Evolutionary conservation across 2,888 invertebrate species (phyloP).

Genomic region (Diploptera punctata): DNA sequence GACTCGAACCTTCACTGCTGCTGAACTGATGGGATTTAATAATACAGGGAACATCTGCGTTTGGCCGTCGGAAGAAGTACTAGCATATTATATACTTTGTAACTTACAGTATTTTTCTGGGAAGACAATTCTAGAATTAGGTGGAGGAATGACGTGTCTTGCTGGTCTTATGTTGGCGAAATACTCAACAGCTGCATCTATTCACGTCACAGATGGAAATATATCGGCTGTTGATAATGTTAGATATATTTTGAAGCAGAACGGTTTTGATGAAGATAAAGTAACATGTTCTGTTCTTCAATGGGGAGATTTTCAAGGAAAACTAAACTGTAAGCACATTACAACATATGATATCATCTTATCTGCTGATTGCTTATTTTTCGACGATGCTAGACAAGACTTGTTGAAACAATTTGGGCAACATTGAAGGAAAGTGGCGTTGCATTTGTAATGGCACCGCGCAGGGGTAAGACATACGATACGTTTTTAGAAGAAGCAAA

Average conservation of each 20-base stretch:
- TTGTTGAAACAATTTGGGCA: constrained; percentile 72
- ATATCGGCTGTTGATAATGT: constrained; percentile 76
- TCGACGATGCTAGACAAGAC: constrained; percentile 72
- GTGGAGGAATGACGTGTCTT: constrained; percentile 85
- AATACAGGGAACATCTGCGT: constrained; percentile 82
- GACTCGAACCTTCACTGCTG: constrained; percentile 68
- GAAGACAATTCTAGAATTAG: constrained; percentile 76
- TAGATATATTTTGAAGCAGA: constrained; percentile 67
- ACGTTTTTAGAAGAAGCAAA: constrained; percentile 69
- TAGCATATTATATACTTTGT: constrained; percentile 71
- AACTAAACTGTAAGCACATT: neutral
- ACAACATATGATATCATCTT: constrained; percentile 70
- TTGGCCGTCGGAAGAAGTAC: constrained; percentile 80
- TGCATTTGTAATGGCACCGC: constrained; percentile 78
- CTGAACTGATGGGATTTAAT: constrained; percentile 80
- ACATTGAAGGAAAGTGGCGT: constrained; percentile 66
- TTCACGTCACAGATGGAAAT: constrained; percentile 82
- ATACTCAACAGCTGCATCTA: constrained; percentile 66
- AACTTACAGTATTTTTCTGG: constrained; percentile 69
- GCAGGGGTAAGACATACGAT: constrained; percentile 73
- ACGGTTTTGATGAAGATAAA: constrained; percentile 59
- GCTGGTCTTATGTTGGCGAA: constrained; percentile 77
- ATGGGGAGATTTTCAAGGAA: constrained; percentile 55
- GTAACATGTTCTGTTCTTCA: constrained; percentile 57
- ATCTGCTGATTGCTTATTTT: constrained; percentile 82